A percentile compares a stretch with the other conserved stretches of the same genome.
phyloP scores from a whole-genome alignment of 2,888 invertebrate genomes.

The Prosopocoilus inquinatus region DNA sequence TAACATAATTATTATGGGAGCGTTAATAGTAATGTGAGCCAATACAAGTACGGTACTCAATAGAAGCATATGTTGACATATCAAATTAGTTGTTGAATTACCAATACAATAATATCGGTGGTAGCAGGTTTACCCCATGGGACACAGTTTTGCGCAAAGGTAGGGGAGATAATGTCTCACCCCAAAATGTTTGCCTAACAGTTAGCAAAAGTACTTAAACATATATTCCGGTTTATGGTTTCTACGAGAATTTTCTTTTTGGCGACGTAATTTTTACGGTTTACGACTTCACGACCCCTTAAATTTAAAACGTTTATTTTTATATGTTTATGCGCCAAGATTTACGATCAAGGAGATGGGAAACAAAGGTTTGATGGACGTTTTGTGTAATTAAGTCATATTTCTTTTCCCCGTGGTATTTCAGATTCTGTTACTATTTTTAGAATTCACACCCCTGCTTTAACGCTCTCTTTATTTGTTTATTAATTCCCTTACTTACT shows the following conservation, averaged over 20 bases:
- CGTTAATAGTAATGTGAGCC: neutral
- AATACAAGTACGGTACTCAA: neutral
- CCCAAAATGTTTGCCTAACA: slow-evolving; percentile 31
- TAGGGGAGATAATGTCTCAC: slow-evolving; percentile 14
- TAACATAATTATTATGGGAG: no score
- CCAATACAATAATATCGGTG: slow-evolving; percentile 22
- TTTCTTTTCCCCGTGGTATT: slow-evolving; percentile 7
- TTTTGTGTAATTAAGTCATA: slow-evolving; percentile 16
- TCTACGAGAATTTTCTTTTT: slow-evolving; percentile 34
- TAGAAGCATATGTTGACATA: slow-evolving; percentile 41
- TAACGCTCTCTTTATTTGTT: slow-evolving; percentile 13
- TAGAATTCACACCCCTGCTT: slow-evolving; percentile 14
- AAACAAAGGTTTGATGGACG: slow-evolving; percentile 24
- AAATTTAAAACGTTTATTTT: slow-evolving; percentile 39
- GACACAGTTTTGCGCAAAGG: slow-evolving; percentile 18
- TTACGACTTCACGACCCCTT: slow-evolving; percentile 38
- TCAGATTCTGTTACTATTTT: slow-evolving; percentile 4
- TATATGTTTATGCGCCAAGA: slow-evolving; percentile 34
- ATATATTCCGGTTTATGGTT: slow-evolving; percentile 39
- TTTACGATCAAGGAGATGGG: slow-evolving; percentile 28
- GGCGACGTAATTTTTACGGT: slow-evolving; percentile 39
- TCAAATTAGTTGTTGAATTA: slow-evolving; percentile 40
- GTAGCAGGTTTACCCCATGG: slow-evolving; percentile 34
- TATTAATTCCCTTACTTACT: slow-evolving; percentile 13
- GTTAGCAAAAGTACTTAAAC: slow-evolving; percentile 34